These are phyloP conservation scores for Coecobrya sp. DNA, from an alignment of 2,888 invertebrate genomes.

Conservation along the genomic window DNA sequence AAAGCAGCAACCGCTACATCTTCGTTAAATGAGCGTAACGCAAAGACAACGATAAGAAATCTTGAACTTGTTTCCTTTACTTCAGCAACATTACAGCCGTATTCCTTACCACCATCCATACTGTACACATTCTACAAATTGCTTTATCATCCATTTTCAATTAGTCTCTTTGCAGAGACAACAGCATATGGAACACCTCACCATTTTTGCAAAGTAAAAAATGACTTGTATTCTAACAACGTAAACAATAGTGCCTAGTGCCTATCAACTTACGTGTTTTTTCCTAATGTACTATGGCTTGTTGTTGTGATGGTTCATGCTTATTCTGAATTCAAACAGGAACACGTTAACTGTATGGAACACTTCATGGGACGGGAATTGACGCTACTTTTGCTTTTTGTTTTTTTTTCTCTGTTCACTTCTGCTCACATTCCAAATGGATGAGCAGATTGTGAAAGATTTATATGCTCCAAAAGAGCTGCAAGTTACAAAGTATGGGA, in stretches of 20 bases:
- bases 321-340: neutral
- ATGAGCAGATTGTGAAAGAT: constrained; percentile 79
- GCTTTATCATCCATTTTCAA: neutral
- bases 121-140: neutral
- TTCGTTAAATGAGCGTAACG: constrained; percentile 12
- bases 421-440: constrained; percentile 69
- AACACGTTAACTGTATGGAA: constrained; percentile 7
- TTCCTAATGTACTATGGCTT: neutral
- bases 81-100: too few species aligned
- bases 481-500: constrained; percentile 38
- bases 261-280: constrained; percentile 35
- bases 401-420: constrained; percentile 54
- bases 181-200: constrained; percentile 35
- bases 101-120: too few species aligned
- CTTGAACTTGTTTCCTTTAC: constrained; percentile 32
- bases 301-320: neutral
- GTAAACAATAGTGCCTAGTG: constrained; percentile 30
- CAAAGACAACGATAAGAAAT: constrained; percentile 2
- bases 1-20: constrained; percentile 1
- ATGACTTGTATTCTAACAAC: neutral
- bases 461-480: constrained; percentile 75
- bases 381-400: constrained; percentile 15
- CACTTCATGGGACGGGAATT: constrained; percentile 13
- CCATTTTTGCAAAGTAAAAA: constrained; percentile 9
- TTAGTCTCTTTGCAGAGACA: neutral